Base-by-base conservation (phyloP, 1,140 invertebrate genomes). In the Plutomurus gul region DNA sequence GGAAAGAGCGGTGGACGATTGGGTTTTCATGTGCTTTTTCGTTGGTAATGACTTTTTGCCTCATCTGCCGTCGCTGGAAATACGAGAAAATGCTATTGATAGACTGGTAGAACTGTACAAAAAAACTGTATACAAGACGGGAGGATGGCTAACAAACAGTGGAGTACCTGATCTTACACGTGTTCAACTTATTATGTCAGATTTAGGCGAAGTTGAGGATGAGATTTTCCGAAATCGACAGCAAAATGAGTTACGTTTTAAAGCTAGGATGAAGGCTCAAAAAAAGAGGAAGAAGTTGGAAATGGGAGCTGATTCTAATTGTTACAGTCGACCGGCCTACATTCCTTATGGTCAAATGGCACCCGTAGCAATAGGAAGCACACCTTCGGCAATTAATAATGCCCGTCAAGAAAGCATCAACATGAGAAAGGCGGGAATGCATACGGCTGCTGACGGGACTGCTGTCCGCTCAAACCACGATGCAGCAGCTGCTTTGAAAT, bases 21-120 rank as follows among this genome's bases (percentile, higher is more conserved):
- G 98, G 97, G 97, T 99, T 0, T 99, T 99, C 86, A 99, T 99
- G 96, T 99, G 98, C 87, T 99, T 99, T 88, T 99, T 99, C 88
- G 98, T 99, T 76, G 98, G 98, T 47, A 99, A 99, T 88, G 98
- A 99, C 89, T 99, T 99, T 87, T 87, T 99, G 82, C 98, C 98
- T 16, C 98, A 99, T 90, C 89, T 99, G 76, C 98, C 98, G 16
- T 99, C 96, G 25, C 87, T 99, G 78, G 98, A 99, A 89, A 99
- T 99, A 84, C 89, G 98, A 78, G 98, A 99, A 89, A 94, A 94
- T 13, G 98, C 98, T 0, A 98, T 99, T 80, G 97, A 99, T 87
- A 89, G 97, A 76, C 89, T 99, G 4, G 92, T 99, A 7, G 92
- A 90, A 82, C 88, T 99, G 20, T 99, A 99, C 86, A 99, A 99